phyloP scores from a whole-genome alignment of 2,113 vertebrate genomes.

The Peromyscus polionotus region DNA sequence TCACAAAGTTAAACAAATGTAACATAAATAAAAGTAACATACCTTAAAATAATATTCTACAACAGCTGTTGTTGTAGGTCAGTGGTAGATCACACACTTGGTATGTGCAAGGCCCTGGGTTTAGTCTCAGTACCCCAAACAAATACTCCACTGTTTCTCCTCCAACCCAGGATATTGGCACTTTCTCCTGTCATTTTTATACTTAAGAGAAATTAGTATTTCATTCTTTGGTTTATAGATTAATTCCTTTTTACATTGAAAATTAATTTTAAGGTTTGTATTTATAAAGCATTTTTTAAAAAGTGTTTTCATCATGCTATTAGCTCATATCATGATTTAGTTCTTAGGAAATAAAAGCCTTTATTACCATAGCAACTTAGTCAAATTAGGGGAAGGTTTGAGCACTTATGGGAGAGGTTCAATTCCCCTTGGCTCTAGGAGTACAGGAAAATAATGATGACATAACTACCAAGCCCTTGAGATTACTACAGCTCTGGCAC shows the following conservation, averaged over 20 bases:
- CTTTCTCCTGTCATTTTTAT: slow-evolving; percentile 15
- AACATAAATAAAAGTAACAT: too few relatives aligned
- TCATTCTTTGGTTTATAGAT: neutral
- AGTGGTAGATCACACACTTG: neutral
- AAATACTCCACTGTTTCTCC: neutral
- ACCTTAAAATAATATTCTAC: too few relatives aligned
- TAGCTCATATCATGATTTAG: neutral
- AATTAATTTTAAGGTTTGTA: slow-evolving; percentile 7
- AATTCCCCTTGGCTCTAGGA: neutral
- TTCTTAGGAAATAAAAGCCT: neutral
- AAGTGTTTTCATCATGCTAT: neutral
- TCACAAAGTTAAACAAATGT: too few relatives aligned
- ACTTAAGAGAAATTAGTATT: slow-evolving; percentile 35
- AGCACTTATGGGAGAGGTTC: neutral
- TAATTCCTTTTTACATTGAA: neutral
- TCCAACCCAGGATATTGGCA: neutral
- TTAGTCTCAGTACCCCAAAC: neutral
- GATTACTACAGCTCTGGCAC: neutral
- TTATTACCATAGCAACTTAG: slow-evolving; percentile 49
- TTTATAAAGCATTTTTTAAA: slow-evolving; percentile 15
- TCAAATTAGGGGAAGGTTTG: slow-evolving; percentile 2
- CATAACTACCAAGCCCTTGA: neutral
- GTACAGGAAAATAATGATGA: slow-evolving; percentile 32
- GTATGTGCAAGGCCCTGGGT: neutral
- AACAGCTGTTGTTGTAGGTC: neutral